These are phyloP conservation scores for Danaus melanippus DNA, from an alignment of 1,140 invertebrate species.

Conservation along the genomic window DNA sequence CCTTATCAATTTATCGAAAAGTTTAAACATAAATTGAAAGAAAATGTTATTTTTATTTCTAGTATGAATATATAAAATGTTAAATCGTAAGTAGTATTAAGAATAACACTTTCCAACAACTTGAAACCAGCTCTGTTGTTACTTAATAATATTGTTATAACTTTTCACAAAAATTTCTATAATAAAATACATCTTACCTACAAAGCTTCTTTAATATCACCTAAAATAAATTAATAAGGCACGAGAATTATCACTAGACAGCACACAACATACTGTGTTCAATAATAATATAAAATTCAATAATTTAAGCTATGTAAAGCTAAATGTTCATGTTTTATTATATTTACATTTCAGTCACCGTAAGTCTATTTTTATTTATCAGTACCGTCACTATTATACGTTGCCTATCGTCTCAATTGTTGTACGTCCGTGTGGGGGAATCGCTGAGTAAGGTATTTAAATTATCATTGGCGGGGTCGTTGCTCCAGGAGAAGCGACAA, in stretches of 20 bases:
- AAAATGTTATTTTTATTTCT: no score
- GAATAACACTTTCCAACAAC: no score
- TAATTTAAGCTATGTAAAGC: constrained; percentile 46
- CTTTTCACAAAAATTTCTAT: constrained; percentile 2
- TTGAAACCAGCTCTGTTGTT: no score
- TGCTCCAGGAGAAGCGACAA: constrained; percentile 66
- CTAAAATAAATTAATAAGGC: constrained; percentile 72
- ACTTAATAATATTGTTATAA: no score
- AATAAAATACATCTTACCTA: constrained; percentile 49
- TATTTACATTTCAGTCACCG: constrained; percentile 54
- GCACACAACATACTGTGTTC: constrained; percentile 47
- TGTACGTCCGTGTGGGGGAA: constrained; percentile 41
- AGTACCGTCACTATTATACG: constrained; percentile 44
- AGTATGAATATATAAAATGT: no score
- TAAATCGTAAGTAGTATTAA: no score
- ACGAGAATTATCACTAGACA: constrained; percentile 67
- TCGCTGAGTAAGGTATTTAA: constrained; percentile 55
- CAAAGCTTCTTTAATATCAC: constrained; percentile 48
- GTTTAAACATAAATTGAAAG: no score
- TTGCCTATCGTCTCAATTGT: constrained; percentile 42
- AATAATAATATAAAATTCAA: constrained; percentile 38
- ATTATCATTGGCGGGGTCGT: constrained; percentile 60
- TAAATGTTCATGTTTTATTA: constrained; percentile 26
- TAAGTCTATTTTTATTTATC: constrained; percentile 36
- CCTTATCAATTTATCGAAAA: no score